phyloP scores from a whole-genome alignment of 1,140 invertebrate species.

The Calephelis virginiensis region DNA sequence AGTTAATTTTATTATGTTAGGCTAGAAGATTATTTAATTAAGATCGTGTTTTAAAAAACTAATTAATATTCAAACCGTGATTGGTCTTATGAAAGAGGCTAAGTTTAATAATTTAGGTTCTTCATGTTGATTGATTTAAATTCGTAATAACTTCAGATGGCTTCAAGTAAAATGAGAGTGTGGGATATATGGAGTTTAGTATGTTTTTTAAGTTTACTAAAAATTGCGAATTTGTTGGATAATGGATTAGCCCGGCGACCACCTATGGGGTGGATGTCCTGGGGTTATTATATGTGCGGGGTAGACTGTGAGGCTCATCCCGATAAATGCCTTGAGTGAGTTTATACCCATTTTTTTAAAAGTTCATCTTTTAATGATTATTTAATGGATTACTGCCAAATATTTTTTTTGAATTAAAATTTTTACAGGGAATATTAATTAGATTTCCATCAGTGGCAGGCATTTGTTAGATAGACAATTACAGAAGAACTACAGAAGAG shows the following conservation, averaged over 20 bases:
- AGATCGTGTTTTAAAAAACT: too few relatives aligned
- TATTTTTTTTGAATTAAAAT: not conserved
- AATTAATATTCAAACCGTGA: too few relatives aligned
- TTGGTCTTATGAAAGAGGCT: too few relatives aligned
- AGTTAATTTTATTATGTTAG: too few relatives aligned
- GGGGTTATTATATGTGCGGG: slow-evolving; percentile 86
- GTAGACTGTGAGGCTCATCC: slow-evolving; percentile 83
- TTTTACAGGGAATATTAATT: too few relatives aligned
- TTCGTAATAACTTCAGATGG: too few relatives aligned
- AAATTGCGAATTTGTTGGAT: slow-evolving; percentile 77
- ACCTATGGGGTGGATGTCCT: slow-evolving; percentile 91
- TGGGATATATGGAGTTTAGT: slow-evolving; percentile 21
- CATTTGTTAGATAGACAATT: too few relatives aligned
- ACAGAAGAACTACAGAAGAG: too few relatives aligned
- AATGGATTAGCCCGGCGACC: slow-evolving; percentile 91
- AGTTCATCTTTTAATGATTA: not conserved
- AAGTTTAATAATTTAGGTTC: not conserved
- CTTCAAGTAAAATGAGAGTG: slow-evolving; percentile 22
- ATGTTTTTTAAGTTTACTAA: slow-evolving; percentile 25
- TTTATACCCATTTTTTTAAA: not conserved
- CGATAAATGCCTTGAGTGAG: slow-evolving; percentile 83
- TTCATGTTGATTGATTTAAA: not conserved
- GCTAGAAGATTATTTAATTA: too few relatives aligned
- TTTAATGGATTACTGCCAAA: too few relatives aligned
- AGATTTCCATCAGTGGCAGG: too few relatives aligned